These are phyloP conservation scores for Crypturellus undulatus DNA, from an alignment of 2,113 vertebrate genomes.

Conservation along the genomic window DNA sequence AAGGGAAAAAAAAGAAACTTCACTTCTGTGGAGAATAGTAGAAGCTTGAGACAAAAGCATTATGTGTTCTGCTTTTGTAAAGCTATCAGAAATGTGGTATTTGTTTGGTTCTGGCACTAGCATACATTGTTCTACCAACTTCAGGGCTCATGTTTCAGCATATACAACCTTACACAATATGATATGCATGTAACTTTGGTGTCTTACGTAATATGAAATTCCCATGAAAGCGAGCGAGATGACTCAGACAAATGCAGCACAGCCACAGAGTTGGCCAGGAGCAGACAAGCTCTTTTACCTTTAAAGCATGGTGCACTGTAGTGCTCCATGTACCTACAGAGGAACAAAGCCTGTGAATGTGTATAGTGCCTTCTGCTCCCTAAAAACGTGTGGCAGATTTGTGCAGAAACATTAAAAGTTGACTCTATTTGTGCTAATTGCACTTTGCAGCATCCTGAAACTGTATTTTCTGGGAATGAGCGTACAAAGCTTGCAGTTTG, in stretches of 20 bases:
- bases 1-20: neutral
- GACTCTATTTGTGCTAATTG: neutral
- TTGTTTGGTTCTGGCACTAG: neutral
- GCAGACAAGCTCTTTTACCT: neutral
- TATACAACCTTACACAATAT: neutral
- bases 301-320: neutral
- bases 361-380: neutral
- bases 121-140: neutral
- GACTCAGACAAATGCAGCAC: neutral
- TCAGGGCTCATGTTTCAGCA: accelerated
- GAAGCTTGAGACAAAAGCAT: neutral
- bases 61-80: neutral
- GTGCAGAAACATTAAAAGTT: accelerated
- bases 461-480: neutral
- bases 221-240: neutral
- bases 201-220: neutral
- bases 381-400: accelerated
- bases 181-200: neutral
- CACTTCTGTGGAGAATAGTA: neutral
- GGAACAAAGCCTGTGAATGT: accelerated
- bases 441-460: too few relatives aligned
- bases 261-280: neutral
- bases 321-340: accelerated
- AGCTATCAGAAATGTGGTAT: neutral
- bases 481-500: neutral